phyloP scores from a whole-genome alignment of 1,140 invertebrate genomes.

The Cydia fagiglandana region DNA sequence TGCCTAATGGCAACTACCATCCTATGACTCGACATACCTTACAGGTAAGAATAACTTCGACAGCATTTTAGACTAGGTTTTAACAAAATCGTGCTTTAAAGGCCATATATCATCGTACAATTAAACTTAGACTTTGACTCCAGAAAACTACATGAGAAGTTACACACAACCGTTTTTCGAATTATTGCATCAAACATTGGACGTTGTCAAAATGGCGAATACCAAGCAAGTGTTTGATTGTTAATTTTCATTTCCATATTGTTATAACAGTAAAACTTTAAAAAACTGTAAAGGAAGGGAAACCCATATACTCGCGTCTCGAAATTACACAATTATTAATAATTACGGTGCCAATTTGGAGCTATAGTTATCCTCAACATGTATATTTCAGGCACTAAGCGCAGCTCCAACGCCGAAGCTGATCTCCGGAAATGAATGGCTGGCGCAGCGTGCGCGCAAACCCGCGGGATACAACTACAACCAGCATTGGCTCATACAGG shows the following conservation, averaged over 20 bases:
- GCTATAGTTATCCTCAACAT: neutral
- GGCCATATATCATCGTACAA: no score
- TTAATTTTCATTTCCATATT: no score
- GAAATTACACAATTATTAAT: no score
- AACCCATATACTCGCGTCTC: no score
- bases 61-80: no score
- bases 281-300: neutral
- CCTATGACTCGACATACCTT: constrained; percentile 88
- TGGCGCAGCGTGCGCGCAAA: constrained; percentile 83
- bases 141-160: no score
- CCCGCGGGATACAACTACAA: constrained; percentile 85
- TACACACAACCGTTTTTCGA: no score
- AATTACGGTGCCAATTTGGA: neutral
- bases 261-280: neutral
- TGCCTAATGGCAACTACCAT: constrained; percentile 78
- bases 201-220: neutral
- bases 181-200: neutral
- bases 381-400: constrained; percentile 81
- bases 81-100: no score
- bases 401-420: constrained; percentile 87
- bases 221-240: neutral
- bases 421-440: constrained; percentile 85
- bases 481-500: constrained; percentile 93
- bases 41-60: constrained; percentile 68
- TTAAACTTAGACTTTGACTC: no score